Evolutionary conservation across 2,888 invertebrate genomes (phyloP).

Genomic region (Rhagophthalmus giganteus): DNA sequence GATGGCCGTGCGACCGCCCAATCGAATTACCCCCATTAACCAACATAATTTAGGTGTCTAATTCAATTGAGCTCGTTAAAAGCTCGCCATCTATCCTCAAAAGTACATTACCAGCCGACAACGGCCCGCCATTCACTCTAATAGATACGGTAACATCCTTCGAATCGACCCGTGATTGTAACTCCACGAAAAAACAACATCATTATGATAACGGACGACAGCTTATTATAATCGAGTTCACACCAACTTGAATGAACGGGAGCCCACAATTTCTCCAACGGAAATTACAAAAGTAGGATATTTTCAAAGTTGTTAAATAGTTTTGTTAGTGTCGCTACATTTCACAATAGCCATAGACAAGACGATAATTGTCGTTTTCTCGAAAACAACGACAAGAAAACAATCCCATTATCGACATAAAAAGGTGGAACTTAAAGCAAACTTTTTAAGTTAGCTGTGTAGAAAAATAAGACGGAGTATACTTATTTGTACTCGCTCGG

Average conservation of each 20-base stretch:
- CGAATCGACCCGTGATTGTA: constrained; percentile 28
- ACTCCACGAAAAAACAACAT: constrained; percentile 20
- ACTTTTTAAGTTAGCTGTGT: no score
- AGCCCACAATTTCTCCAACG: not conserved
- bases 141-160: constrained; percentile 28
- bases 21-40: constrained; percentile 50
- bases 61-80: constrained; percentile 51
- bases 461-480: no score
- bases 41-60: constrained; percentile 51
- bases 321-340: not conserved
- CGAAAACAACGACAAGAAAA: not conserved
- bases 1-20: constrained; percentile 46
- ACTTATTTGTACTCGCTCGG: no score
- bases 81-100: constrained; percentile 47
- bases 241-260: not conserved
- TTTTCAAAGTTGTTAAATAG: not conserved
- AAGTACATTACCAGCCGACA: constrained; percentile 44
- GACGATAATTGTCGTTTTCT: not conserved
- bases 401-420: not conserved
- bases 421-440: not conserved
- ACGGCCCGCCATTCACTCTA: constrained; percentile 32
- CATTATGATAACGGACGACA: constrained; percentile 18
- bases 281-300: constrained; percentile 10
- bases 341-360: not conserved
- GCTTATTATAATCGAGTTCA: constrained; percentile 16